Evolutionary conservation across 2,113 vertebrate genomes (phyloP).

Genomic region (Trematocara marginatum): DNA sequence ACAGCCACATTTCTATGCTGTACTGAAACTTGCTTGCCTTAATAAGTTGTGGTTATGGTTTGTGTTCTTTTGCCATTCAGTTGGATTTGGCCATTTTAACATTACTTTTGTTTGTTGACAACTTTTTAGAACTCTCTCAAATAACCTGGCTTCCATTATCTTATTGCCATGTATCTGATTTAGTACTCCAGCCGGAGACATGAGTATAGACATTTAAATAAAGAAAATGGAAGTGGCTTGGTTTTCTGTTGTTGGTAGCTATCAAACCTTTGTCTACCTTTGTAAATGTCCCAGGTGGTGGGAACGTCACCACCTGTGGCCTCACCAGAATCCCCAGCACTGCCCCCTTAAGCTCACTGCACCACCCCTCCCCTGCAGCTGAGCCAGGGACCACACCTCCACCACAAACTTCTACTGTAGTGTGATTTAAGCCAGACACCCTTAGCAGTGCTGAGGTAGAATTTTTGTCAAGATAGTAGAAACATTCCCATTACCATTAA

Average conservation of each 20-base stretch:
- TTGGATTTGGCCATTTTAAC: neutral
- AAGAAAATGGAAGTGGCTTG: rapidly evolving
- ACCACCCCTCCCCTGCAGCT: neutral
- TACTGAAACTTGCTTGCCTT: neutral
- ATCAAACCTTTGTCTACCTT: neutral
- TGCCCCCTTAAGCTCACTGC: neutral
- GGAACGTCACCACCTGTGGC: rapidly evolving
- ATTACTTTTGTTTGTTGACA: neutral
- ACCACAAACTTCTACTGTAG: neutral
- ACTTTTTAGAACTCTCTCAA: neutral
- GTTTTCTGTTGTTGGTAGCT: neutral
- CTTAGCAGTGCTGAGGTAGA: neutral
- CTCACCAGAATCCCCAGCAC: neutral
- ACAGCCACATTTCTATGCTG: neutral
- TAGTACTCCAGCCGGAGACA: neutral
- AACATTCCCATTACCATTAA: neutral
- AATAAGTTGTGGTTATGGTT: neutral
- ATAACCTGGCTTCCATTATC: neutral
- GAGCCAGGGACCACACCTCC: neutral
- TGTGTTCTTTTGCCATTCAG: rapidly evolving
- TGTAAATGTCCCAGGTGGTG: neutral
- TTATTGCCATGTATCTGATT: neutral
- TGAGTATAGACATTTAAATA: neutral
- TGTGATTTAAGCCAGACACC: neutral
- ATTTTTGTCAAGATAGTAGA: neutral